Evolutionary conservation across 2,113 vertebrate genomes (phyloP).

Genomic region (Syrrhaptes paradoxus): DNA sequence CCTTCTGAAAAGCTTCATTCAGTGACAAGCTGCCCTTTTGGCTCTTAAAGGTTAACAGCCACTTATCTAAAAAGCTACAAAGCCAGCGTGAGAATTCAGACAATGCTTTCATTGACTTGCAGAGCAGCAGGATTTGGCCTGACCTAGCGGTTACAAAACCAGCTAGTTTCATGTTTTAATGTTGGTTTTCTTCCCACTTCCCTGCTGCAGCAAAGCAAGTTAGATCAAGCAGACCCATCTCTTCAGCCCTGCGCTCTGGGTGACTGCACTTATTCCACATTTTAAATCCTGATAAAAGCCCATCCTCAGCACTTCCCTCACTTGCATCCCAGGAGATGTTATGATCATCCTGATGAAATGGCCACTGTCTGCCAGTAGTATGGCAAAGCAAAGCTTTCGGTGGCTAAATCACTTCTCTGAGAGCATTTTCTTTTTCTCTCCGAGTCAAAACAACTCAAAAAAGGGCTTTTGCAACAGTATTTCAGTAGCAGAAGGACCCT

Average conservation of each 20-base stretch:
- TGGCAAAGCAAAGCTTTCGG: not conserved
- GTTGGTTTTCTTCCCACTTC: not conserved
- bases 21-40: not conserved
- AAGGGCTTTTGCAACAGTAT: not conserved
- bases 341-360: fast-evolving
- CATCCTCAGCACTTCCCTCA: not conserved
- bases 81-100: not conserved
- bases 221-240: not conserved
- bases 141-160: not conserved
- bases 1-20: not conserved
- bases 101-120: not conserved
- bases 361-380: not conserved
- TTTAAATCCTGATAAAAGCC: not conserved
- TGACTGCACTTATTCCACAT: not conserved
- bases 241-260: not conserved
- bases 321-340: not conserved
- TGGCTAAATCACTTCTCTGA: not conserved
- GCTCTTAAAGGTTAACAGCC: not conserved
- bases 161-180: not conserved
- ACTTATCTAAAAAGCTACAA: not conserved
- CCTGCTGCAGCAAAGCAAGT: not conserved
- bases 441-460: slow-evolving; percentile 33
- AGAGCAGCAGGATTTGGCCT: not conserved
- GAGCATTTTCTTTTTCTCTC: not conserved
- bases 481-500: slow-evolving; percentile 45